Conservation (phyloP, 1,140 invertebrate species). For the Drosophila bocqueti region DNA sequence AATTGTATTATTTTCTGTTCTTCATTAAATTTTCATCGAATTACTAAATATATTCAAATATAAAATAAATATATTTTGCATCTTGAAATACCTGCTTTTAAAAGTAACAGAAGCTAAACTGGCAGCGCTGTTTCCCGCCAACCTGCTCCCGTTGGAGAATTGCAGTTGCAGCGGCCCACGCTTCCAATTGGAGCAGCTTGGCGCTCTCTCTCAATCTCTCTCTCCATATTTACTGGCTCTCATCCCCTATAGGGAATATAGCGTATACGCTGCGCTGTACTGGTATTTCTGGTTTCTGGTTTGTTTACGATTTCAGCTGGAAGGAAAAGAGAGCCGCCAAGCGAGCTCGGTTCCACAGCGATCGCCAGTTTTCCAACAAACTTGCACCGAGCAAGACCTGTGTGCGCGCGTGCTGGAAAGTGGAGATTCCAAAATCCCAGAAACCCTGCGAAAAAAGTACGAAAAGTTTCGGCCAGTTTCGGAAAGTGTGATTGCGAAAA, state of each 20-base stretch:
- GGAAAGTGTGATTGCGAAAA: slow-evolving; percentile 4
- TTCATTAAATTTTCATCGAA: neutral
- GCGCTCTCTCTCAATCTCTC: slow-evolving; percentile 22
- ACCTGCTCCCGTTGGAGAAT: slow-evolving; percentile 78
- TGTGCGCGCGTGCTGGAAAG: slow-evolving; percentile 55
- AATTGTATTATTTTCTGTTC: neutral
- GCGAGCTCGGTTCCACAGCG: slow-evolving; percentile 21
- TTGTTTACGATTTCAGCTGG: slow-evolving; percentile 74
- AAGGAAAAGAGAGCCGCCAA: slow-evolving; percentile 36
- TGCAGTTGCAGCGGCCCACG: slow-evolving; percentile 56
- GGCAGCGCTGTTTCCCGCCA: neutral
- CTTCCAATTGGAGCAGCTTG: slow-evolving; percentile 76
- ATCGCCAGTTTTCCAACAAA: slow-evolving; percentile 60
- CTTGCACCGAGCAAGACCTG: slow-evolving; percentile 70
- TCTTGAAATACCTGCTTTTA: neutral
- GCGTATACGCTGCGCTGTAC: slow-evolving; percentile 4
- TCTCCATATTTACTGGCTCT: slow-evolving; percentile 1
- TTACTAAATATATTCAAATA: too few relatives aligned
- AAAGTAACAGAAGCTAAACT: neutral
- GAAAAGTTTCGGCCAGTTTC: slow-evolving; percentile 13
- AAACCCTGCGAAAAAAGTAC: slow-evolving; percentile 26
- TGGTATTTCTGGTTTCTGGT: slow-evolving; percentile 73
- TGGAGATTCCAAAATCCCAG: slow-evolving; percentile 15
- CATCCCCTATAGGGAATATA: neutral
- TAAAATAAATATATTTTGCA: too few relatives aligned